Base-by-base conservation (phyloP, 2,888 invertebrate species). In the Anthrax anthrax region DNA sequence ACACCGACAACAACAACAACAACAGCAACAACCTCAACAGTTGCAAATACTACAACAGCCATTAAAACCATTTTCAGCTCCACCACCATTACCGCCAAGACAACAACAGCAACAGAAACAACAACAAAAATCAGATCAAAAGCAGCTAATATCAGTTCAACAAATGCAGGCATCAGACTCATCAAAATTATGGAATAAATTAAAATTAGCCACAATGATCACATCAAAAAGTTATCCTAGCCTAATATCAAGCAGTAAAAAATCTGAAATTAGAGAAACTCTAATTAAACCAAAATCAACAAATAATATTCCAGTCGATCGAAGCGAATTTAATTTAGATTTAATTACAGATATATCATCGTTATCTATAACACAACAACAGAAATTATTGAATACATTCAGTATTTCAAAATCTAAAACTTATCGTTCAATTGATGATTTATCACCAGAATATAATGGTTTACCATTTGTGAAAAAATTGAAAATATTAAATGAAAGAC, bases 391-490 rank as follows among this genome's bases (percentile, higher is more conserved):
- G 12, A 16, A 39, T 17, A 13, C 17, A 3, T 16, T 44, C 0
- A 14, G 18, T 38, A 39, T 14, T 14, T 34, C 50, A 13, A 52
- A 57, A n/a, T 54, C 56, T 55, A 86, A 85, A 64, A 78, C 79
- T 61, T 88, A 88, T 65, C 75, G 77, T 51, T 87, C 87, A n/a
- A 82, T 88, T 43, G 86, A 86, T 58, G 89, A 89, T 63, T 67
- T 89, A 34, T 88, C 87, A 10, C 89, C 89, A 0, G 89, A 89
- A 62, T 89, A 88, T 57, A 83, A 84, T 43, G 84, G 86, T 14
- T 66, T 89, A 49, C 88, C 89, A 1, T 89, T 89, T 60, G 88
- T 89, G 1, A 89, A 89, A 65, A 87, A 88, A 57, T 69, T 89
- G 42, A 88, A 89, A 71, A 89, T 90, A 55, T 72, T 89, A 41